A percentile compares a stretch with the other conserved stretches of the same genome.
Conservation (phyloP, 1,140 invertebrate genomes). For the Manduca sexta region DNA sequence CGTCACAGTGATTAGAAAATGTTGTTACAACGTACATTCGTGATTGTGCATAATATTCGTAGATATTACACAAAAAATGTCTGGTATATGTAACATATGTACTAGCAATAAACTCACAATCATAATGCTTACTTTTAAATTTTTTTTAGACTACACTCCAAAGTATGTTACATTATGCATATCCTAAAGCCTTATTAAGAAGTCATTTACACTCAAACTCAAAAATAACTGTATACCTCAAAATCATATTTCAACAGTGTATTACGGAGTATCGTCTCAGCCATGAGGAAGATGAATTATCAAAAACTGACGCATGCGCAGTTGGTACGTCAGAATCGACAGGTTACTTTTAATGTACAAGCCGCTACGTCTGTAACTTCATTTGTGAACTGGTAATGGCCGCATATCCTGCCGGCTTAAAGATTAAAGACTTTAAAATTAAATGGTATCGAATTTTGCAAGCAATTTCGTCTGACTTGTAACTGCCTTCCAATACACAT, state of each 20-base stretch:
- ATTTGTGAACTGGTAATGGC: constrained; percentile 12
- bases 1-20: too few species aligned
- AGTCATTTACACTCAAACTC: constrained; percentile 1
- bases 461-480: too few species aligned
- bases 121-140: too few species aligned
- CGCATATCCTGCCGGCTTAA: too few species aligned
- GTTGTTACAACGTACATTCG: too few species aligned
- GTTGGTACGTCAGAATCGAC: constrained; percentile 22
- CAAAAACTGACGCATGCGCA: constrained; percentile 10
- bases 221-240: background rate
- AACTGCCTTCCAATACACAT: background rate
- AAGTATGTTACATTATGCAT: constrained; percentile 2
- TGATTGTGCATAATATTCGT: too few species aligned
- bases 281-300: constrained; percentile 23
- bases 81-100: too few species aligned
- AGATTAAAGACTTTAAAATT: too few species aligned
- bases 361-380: constrained; percentile 6
- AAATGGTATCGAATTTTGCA: too few species aligned
- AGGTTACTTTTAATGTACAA: constrained; percentile 17
- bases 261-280: background rate
- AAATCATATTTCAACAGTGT: constrained; percentile 1
- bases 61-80: too few species aligned
- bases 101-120: too few species aligned
- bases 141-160: too few species aligned
- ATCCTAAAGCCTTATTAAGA: constrained; percentile 3